Conservation (phyloP, 1,140 invertebrate species). For the Cotesia vestalis region DNA sequence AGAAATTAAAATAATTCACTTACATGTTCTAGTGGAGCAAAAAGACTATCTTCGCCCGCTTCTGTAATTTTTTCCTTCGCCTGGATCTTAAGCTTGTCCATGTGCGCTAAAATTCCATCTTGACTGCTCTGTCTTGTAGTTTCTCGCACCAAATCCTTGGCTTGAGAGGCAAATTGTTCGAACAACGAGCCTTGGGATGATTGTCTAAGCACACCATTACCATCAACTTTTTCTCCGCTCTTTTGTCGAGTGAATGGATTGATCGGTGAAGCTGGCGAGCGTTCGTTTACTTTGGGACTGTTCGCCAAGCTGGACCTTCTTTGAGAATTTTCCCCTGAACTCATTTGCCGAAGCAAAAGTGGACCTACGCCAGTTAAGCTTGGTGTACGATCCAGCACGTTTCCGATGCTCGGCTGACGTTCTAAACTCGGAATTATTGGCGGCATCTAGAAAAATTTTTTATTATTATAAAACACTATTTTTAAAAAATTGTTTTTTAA, state of each 20-base stretch:
- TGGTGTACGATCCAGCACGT: conserved; percentile 71
- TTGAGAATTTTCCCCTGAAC: conserved; percentile 42
- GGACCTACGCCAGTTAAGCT: conserved; percentile 63
- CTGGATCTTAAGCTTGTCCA: conserved; percentile 81
- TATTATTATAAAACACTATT: conserved; percentile 23
- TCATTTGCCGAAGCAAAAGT: conserved; percentile 50
- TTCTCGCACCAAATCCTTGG: conserved; percentile 85
- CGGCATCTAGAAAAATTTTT: conserved; percentile 49
- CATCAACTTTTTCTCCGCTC: conserved; percentile 48
- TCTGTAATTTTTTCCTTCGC: conserved; percentile 75
- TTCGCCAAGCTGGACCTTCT: conserved; percentile 21
- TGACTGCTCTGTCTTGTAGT: conserved; percentile 88
- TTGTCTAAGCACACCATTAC: conserved; percentile 72
- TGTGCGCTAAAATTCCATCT: conserved; percentile 86
- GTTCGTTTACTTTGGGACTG: conserved; percentile 2
- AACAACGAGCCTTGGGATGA: conserved; percentile 83
- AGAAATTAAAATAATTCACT: background rate
- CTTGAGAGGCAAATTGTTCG: conserved; percentile 85
- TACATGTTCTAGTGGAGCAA: conserved; percentile 81
- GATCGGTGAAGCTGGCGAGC: conserved; percentile 39
- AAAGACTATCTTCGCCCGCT: conserved; percentile 74
- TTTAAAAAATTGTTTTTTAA: too few relatives aligned
- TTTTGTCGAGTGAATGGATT: conserved; percentile 53
- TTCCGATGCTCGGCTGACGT: conserved; percentile 72
- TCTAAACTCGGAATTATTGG: conserved; percentile 67